These are phyloP conservation scores for Eupeodes luniger DNA, from an alignment of 2,888 invertebrate genomes.

Conservation along the genomic window DNA sequence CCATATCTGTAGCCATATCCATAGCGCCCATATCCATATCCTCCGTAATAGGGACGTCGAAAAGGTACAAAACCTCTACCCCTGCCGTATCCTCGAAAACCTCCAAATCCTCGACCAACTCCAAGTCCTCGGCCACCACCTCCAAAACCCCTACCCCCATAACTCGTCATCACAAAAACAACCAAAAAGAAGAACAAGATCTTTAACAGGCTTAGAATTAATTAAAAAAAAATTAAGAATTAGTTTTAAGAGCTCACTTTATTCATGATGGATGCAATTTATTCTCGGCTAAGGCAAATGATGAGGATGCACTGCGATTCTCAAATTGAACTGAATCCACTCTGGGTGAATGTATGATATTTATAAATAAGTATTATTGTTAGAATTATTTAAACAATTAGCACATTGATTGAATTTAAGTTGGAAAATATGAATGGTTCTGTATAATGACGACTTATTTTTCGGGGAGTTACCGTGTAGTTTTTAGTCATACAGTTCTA, in stretches of 20 bases:
- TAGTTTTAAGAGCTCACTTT: conserved; percentile 18
- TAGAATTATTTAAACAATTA: conserved; percentile 17
- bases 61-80: conserved; percentile 10
- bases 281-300: not conserved
- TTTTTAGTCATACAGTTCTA: not conserved
- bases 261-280: conserved; percentile 37
- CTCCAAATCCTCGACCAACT: conserved; percentile 19
- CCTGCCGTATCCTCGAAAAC: conserved; percentile 26
- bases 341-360: not conserved
- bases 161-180: conserved; percentile 31
- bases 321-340: conserved; percentile 35
- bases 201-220: conserved; percentile 12
- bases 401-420: not conserved
- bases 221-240: not conserved
- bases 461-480: not conserved
- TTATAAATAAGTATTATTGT: conserved; percentile 43
- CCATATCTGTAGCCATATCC: conserved; percentile 47
- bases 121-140: conserved; percentile 52
- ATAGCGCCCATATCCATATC: conserved; percentile 46
- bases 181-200: conserved; percentile 12
- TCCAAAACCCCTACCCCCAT: conserved; percentile 52
- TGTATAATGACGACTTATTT: conserved; percentile 8
- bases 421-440: not conserved
- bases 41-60: conserved; percentile 35
- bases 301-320: conserved; percentile 1